Base-by-base conservation (phyloP, 2,888 invertebrate genomes). In the Stenoptilia bipunctidactyla region DNA sequence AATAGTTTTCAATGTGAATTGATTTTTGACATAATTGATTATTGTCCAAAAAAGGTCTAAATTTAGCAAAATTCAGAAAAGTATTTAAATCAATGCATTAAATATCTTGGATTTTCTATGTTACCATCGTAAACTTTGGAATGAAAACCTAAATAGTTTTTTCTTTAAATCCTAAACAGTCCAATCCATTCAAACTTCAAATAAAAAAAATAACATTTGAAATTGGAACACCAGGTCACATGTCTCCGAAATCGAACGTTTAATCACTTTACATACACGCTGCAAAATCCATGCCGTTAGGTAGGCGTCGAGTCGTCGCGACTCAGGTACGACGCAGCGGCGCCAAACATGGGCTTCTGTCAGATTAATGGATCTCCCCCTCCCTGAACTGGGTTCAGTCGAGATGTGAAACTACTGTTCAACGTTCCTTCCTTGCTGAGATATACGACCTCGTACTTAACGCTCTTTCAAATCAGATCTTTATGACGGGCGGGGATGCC, bases 281-380 rank as follows among this genome's bases (percentile, higher is more conserved):
- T 9, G 6, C 34, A 13, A 13, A 34, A 13, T 12, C 62, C 55
- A 48, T 66, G 75, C 72, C 79, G 77, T 76, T 79, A 79, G 70
- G 66, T 75, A 76, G 80, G 80, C 82, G 82, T 76, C 82, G 77
- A 68, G 62, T 65, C 73, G 82, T 61, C 80, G 82, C 80, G 79
- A 66, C 80, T 73, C 71, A 80, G 82, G 80, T 80, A 82, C 68
- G 69, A 70, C 68, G 67, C 55, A 85, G 13, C 34, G 90, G 90
- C 90, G 90, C 90, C 90, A 87, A 30, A 2, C 87, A 85, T 89
- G 89, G 90, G 89, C 90, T 90, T 89, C 88, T 87, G 87, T 87
- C 87, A 89, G 90, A 90, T 90, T 90, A 90, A 90, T 90, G 90
- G 90, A 90, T 90, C 89, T 89, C 89, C 89, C 89, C 87, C 87